Evolutionary conservation across 2,888 invertebrate genomes (phyloP), one percentile per base, ranked within the genome.

Genomic region (Branchipolynoe longqiensis): DNA sequence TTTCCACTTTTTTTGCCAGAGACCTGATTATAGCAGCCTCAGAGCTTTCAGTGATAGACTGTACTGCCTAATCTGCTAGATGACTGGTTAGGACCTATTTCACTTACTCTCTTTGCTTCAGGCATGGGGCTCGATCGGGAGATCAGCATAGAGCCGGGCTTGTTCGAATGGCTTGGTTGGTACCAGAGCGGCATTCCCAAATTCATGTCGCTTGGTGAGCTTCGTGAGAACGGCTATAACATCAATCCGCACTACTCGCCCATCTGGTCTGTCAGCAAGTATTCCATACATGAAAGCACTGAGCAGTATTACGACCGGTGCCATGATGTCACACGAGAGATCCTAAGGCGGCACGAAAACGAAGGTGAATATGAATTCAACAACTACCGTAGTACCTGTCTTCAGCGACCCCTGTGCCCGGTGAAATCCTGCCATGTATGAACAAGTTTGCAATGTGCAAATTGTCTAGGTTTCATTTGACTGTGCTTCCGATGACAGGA

Each of bases 111-210:
- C 8, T 48, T 18, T 59, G n/a, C 58, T 56, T 8, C 40, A 95
- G 96, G 96, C 40, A 90, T 96, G 0, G 94, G 87, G 12, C 40
- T 84, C 14, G 86, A 87, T 0, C 81, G 88, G 25, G 62, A 81
- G 82, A 89, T 93, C 78, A 88, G 90, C 90, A 95, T 99, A 25
- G 99, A 99, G 92, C 98, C 98, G 0, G 97, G 97, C 0, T 94
- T 99, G 59, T 99, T 98, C 94, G 99, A 99, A 94, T 99, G 97
- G 97, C 95, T 97, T 91, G 96, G 96, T 48, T 98, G 98, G 98
- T 97, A 98, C 93, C 91, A 91, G 83, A 87, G 89, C 1, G 91
- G 90, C 40, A 59, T 92, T 18, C 93, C 93, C 40, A 89, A 86
- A 40, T 93, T 91, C 89, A 91, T 93, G 87, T 58, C 91, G 8